Evolutionary conservation across 2,797 vertebrate species (phyloP).

Genomic region (Uromys caudimaculatus): DNA sequence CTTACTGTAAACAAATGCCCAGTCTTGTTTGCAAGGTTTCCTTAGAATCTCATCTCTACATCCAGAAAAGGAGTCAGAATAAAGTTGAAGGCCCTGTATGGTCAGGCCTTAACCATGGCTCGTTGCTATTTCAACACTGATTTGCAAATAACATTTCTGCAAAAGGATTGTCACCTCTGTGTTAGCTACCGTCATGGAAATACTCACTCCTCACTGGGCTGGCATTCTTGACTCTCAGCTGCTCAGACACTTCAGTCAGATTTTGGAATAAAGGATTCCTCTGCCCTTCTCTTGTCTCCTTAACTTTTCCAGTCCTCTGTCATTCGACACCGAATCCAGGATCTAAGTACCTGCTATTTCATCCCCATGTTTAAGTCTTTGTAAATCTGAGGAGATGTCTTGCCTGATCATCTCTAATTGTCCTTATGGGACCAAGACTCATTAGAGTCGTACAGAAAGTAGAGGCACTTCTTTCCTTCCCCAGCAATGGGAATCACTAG

Average conservation of each 20-base stretch:
- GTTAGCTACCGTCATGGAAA: not conserved
- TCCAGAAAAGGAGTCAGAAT: not conserved
- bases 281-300: not conserved
- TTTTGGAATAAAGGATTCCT: not conserved
- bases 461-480: not conserved
- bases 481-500: rapidly evolving
- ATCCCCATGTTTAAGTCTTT: not conserved
- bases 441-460: not conserved
- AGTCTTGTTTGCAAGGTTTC: not conserved
- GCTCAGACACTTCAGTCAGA: not conserved
- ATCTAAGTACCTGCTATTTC: not conserved
- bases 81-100: not conserved
- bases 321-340: not conserved
- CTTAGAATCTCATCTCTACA: not conserved
- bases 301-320: not conserved
- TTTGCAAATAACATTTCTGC: not conserved
- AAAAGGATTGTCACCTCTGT: not conserved
- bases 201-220: not conserved
- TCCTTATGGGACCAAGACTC: not conserved
- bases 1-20: not conserved
- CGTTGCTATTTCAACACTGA: not conserved
- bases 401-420: not conserved
- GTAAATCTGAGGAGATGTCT: not conserved
- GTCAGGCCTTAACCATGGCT: not conserved
- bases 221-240: not conserved